These are phyloP conservation scores for Lytechinus pictus DNA, from an alignment of 35 echinoderm and acorn worm species.

Conservation along the genomic window DNA sequence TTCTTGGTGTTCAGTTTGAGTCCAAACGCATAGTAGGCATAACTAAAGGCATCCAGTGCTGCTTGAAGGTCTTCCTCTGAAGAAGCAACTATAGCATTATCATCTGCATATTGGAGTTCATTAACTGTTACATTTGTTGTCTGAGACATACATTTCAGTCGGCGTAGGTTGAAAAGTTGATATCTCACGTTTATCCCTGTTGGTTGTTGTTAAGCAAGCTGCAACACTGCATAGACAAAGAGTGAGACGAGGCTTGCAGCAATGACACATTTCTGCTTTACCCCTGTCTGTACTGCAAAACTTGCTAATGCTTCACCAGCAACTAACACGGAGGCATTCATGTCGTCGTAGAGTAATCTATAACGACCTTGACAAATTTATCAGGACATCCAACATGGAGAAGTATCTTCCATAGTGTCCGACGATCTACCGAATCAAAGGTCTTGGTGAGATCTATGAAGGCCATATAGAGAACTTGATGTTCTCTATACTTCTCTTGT, in stretches of 20 bases:
- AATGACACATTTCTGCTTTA: constrained; percentile 60
- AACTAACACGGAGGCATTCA: constrained; percentile 29
- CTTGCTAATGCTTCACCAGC: constrained; percentile 28
- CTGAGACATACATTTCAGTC: background rate
- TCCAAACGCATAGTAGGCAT: constrained; percentile 43
- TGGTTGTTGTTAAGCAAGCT: constrained; percentile 15
- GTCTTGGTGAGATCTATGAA: constrained; percentile 50
- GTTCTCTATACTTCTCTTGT: constrained; percentile 53
- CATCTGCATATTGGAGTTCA: constrained; percentile 5
- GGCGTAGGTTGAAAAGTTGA: constrained; percentile 34
- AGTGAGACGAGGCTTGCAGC: constrained; percentile 36
- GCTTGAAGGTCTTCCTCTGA: constrained; percentile 32
- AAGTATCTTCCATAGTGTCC: constrained; percentile 50
- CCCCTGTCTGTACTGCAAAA: constrained; percentile 38
- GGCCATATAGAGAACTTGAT: constrained; percentile 23
- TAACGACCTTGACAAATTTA: constrained; percentile 47
- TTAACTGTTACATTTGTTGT: background rate
- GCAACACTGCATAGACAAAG: background rate
- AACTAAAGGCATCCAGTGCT: constrained; percentile 36
- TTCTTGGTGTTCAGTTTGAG: constrained; percentile 54
- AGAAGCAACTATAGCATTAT: background rate
- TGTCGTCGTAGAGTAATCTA: constrained; percentile 57
- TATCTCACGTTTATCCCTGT: background rate
- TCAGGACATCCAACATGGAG: constrained; percentile 43
- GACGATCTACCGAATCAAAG: constrained; percentile 46